phyloP scores from a whole-genome alignment of 2,888 invertebrate species.

The Merodon equestris region DNA sequence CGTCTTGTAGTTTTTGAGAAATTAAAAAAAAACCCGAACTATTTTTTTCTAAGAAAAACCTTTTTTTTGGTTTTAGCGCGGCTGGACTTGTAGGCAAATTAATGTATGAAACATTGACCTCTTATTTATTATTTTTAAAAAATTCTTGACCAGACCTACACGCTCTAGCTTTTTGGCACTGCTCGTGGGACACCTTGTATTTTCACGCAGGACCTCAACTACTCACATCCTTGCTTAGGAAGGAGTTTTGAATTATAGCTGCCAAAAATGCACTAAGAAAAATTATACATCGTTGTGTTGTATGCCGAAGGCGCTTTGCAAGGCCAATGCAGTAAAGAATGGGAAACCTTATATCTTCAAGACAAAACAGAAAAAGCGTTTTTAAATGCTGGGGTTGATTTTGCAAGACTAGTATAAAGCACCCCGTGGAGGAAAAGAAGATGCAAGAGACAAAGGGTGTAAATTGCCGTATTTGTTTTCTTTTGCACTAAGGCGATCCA shows the following conservation, averaged over 20 bases:
- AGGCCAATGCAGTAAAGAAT: slow-evolving; percentile 15
- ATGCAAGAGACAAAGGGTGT: background rate
- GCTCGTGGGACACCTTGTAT: too few species aligned
- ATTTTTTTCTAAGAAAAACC: too few species aligned
- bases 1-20: too few species aligned
- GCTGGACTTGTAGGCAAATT: too few species aligned
- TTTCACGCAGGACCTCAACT: slow-evolving; percentile 7
- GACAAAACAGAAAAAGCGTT: background rate
- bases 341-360: background rate
- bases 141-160: too few species aligned
- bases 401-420: background rate
- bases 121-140: too few species aligned
- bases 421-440: slow-evolving; percentile 6
- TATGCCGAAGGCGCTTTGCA: slow-evolving; percentile 1
- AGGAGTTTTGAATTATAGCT: slow-evolving; percentile 6
- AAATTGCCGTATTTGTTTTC: slow-evolving; percentile 7
- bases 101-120: too few species aligned
- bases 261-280: slow-evolving; percentile 12
- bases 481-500: slow-evolving; percentile 1
- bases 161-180: too few species aligned
- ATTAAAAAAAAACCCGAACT: too few species aligned
- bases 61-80: too few species aligned
- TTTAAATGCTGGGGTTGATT: background rate
- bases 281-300: slow-evolving; percentile 3
- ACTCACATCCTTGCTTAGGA: background rate